Evolutionary conservation across 2,888 invertebrate genomes (phyloP).

Genomic region (Schizotus pectinicornis): DNA sequence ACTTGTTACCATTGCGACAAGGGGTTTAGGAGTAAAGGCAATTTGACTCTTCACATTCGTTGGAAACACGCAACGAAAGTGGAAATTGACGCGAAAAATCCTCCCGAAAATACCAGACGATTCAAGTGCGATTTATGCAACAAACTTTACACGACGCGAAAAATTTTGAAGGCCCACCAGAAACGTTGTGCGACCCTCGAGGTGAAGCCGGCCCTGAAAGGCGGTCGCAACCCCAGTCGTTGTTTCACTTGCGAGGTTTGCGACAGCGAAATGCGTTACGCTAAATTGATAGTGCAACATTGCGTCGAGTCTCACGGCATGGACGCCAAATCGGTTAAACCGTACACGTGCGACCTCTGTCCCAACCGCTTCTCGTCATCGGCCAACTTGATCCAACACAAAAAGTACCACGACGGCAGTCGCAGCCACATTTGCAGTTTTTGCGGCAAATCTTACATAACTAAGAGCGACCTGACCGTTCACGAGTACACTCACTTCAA

Average conservation of each 20-base stretch:
- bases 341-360: slow-evolving; percentile 46
- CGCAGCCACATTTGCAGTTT: slow-evolving; percentile 45
- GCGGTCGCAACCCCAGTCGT: not conserved
- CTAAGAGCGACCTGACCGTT: slow-evolving; percentile 44
- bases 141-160: slow-evolving; percentile 21
- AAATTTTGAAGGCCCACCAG: slow-evolving; percentile 19
- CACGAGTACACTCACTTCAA: slow-evolving; percentile 49
- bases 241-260: slow-evolving; percentile 44
- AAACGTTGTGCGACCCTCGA: slow-evolving; percentile 7
- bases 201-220: slow-evolving; percentile 9
- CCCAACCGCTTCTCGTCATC: slow-evolving; percentile 43
- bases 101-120: not conserved
- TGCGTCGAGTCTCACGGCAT: slow-evolving; percentile 39
- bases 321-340: slow-evolving; percentile 42
- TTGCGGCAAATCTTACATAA: slow-evolving; percentile 56
- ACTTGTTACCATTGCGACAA: slow-evolving; percentile 10
- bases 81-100: slow-evolving; percentile 1
- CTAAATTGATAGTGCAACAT: slow-evolving; percentile 43
- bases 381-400: slow-evolving; percentile 47
- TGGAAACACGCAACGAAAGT: not conserved
- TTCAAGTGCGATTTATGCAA: slow-evolving; percentile 1
- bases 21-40: not conserved
- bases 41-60: not conserved
- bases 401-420: slow-evolving; percentile 44
- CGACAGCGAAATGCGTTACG: slow-evolving; percentile 34